Conservation (phyloP, 2,888 invertebrate species). For the Lycaena phlaeas region DNA sequence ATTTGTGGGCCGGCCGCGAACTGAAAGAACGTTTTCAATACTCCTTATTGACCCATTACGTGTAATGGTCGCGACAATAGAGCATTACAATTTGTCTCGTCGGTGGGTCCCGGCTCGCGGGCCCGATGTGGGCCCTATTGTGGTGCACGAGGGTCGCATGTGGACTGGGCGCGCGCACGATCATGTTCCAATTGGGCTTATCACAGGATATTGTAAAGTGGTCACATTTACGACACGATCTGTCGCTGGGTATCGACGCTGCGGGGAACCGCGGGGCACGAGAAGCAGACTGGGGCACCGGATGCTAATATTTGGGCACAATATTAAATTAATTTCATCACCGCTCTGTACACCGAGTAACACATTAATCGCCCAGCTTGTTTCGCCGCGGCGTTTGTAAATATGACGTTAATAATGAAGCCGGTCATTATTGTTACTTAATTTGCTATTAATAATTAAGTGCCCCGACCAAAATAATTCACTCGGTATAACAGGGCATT, state of each 20-base stretch:
- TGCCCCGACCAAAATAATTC: slow-evolving; percentile 7
- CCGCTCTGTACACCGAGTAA: too few species aligned
- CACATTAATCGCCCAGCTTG: too few species aligned
- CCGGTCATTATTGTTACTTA: slow-evolving; percentile 11
- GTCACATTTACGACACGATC: slow-evolving; percentile 51
- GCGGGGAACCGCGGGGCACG: too few species aligned
- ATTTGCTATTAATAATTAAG: not conserved
- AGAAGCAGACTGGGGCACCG: too few species aligned
- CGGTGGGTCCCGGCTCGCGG: slow-evolving; percentile 21
- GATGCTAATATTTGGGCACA: slow-evolving; percentile 23
- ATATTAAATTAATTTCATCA: slow-evolving; percentile 25
- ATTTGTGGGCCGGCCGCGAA: slow-evolving; percentile 41
- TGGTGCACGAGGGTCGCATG: slow-evolving; percentile 17
- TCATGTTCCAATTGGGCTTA: slow-evolving; percentile 59
- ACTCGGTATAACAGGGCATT: too few species aligned
- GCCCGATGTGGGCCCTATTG: slow-evolving; percentile 39
- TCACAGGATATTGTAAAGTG: slow-evolving; percentile 69
- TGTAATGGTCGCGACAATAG: slow-evolving; percentile 65
- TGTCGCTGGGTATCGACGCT: slow-evolving; percentile 42
- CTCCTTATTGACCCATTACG: slow-evolving; percentile 62
- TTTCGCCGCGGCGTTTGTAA: slow-evolving; percentile 11
- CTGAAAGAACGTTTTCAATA: slow-evolving; percentile 63
- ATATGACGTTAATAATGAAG: slow-evolving; percentile 11
- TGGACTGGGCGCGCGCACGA: slow-evolving; percentile 9
- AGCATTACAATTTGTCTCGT: slow-evolving; percentile 64